Base-by-base conservation (phyloP, 1,140 invertebrate species). In the Cydia pomonella region DNA sequence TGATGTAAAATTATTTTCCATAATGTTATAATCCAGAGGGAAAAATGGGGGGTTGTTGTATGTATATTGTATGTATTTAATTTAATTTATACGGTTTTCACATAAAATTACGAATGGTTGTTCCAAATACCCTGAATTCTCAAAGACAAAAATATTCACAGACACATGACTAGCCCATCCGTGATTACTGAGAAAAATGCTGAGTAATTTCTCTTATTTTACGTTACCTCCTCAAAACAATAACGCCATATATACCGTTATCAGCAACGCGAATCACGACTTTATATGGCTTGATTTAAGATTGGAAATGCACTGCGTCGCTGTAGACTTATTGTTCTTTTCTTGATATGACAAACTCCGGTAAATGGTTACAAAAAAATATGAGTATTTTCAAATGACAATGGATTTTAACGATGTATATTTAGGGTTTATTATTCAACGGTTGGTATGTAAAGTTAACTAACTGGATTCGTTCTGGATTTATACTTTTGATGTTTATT, bases 401-500 rank as follows among this genome's bases (percentile, higher is more conserved):
- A 59, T 59, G 21, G 9, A 23, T 59, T 23, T 59, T 59, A 23
- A 23, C 9, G 53, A 1, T 10, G 21, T 23, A 1, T 59, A n/a
- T 59, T 59, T 59, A 59, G 21, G 53, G 53, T 59, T 59, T 3
- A 12, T 21, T 59, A 12, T 59, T 59, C 2, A 59, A 59, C n/a
- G 53, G 21, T 10, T 2, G 18, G n/a, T n/a, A 53, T 23, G 21
- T 12, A n/a, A 59, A 23, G 53, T 59, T 59, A 59, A 53, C 50
- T 53, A 53, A 59, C 53, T 23, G 53, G 21, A 59, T 59, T 59
- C 21, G 21, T 59, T 59, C 21, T 59, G 53, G 53, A 23, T 59
- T 23, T 23, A 59, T 59, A 59, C 21, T 59, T 59, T 59, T 59
- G 18, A 59, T 59, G 53, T 59, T 59, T 23, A 59, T 59, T 59